A percentile compares a stretch with the other conserved stretches of the same genome.
These are phyloP conservation scores for Oryctes rhinoceros DNA, from an alignment of 1,140 invertebrate species.

Conservation along the genomic window DNA sequence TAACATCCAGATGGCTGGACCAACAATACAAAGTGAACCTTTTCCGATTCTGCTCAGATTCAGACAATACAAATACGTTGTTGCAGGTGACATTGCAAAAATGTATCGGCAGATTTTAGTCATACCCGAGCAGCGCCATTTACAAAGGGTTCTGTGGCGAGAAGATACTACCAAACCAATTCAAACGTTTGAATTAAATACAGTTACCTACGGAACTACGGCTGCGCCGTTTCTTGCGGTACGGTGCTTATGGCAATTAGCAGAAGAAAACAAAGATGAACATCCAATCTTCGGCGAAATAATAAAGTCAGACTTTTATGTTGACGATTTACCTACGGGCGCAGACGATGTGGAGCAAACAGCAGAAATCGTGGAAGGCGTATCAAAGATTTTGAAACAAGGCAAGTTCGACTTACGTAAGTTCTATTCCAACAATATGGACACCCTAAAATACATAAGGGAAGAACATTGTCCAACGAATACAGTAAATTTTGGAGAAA, in stretches of 20 bases:
- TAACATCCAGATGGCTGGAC: no score
- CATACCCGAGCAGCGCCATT: background rate
- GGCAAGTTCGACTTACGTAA: background rate
- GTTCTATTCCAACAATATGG: no score
- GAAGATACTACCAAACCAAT: background rate
- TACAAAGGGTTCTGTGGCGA: slow-evolving; percentile 11
- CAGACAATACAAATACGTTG: no score
- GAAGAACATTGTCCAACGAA: no score
- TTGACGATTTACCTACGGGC: slow-evolving; percentile 18
- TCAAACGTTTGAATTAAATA: background rate
- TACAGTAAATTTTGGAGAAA: no score
- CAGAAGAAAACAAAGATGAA: background rate
- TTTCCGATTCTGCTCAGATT: no score
- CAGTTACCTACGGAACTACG: slow-evolving; percentile 33
- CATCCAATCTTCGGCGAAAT: background rate
- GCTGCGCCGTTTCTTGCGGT: background rate
- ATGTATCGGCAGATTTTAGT: slow-evolving; percentile 15
- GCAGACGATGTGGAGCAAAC: background rate
- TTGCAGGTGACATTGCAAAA: no score
- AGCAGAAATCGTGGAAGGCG: background rate
- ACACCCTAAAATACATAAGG: no score
- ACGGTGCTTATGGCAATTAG: background rate
- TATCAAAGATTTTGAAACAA: slow-evolving; percentile 12
- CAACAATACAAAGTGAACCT: no score
- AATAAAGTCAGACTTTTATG: background rate